These are phyloP conservation scores for Strix aluco DNA, from an alignment of 2,113 vertebrate genomes.

Conservation along the genomic window DNA sequence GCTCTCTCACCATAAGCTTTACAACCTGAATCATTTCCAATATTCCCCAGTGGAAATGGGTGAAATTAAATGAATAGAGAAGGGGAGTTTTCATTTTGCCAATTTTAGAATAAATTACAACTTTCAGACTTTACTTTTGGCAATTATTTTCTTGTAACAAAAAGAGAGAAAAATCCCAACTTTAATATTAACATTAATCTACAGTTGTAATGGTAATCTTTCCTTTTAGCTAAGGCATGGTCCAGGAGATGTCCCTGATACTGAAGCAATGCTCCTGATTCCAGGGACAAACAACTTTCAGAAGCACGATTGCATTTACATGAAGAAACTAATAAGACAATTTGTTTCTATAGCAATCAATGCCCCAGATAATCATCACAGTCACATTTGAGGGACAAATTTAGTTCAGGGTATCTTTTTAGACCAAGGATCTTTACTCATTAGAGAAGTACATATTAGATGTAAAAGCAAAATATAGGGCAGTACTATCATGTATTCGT, in stretches of 20 bases:
- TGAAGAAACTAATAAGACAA: not conserved
- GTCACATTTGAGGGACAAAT: not conserved
- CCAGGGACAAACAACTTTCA: not conserved
- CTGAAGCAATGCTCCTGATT: not conserved
- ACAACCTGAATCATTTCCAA: not conserved
- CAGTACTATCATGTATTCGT: not conserved
- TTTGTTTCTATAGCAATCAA: not conserved
- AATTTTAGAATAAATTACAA: not conserved
- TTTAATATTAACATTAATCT: not conserved
- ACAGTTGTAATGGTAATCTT: accelerated
- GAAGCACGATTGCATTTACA: not conserved
- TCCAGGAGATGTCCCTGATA: not conserved
- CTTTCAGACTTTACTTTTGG: not conserved
- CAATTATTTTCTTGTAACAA: not conserved
- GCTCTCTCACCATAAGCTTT: not conserved
- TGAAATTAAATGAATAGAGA: not conserved
- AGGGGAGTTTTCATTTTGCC: not conserved
- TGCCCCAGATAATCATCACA: not conserved
- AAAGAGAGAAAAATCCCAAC: not conserved
- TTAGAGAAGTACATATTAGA: not conserved
- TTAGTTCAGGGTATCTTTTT: not conserved
- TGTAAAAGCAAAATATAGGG: not conserved
- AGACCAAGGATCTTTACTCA: not conserved
- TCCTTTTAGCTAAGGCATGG: not conserved
- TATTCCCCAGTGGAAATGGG: not conserved